Evolutionary conservation across 2,113 vertebrate genomes (phyloP).

Genomic region (Cheirogaleus medius): DNA sequence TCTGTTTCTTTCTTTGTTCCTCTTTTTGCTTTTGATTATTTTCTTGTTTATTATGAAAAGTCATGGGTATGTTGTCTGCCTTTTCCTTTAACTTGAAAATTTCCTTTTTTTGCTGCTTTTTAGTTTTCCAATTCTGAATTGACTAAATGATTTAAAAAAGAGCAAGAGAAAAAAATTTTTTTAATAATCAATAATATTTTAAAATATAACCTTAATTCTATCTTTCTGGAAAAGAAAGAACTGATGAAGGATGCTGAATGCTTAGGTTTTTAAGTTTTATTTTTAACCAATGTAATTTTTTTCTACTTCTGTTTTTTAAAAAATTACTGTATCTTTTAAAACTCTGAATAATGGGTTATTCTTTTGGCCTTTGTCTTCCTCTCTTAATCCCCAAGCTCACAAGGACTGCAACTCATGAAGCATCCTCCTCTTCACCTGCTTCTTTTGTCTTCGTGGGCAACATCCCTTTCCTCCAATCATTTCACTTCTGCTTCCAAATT

Average conservation of each 20-base stretch:
- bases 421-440: neutral
- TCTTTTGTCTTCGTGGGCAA: neutral
- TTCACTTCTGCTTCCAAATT: conserved; percentile 15
- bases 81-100: conserved; percentile 85
- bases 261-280: neutral
- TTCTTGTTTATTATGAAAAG: conserved; percentile 68
- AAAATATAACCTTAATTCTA: neutral
- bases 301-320: neutral
- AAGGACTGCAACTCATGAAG: neutral
- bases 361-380: neutral
- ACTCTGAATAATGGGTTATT: neutral
- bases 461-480: neutral
- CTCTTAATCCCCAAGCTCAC: neutral
- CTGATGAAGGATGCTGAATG: neutral
- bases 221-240: conserved; percentile 1
- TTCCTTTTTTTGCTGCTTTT: conserved; percentile 83
- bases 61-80: conserved; percentile 71
- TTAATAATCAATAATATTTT: neutral
- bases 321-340: neutral
- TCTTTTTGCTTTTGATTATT: conserved; percentile 84
- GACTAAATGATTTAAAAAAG: conserved; percentile 82
- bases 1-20: conserved; percentile 84
- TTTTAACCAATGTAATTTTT: neutral
- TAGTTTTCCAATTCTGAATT: conserved; percentile 91
- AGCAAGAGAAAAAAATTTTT: neutral